Evolutionary conservation across 2,888 invertebrate genomes (phyloP).

Genomic region (Microctonus hyperodae): DNA sequence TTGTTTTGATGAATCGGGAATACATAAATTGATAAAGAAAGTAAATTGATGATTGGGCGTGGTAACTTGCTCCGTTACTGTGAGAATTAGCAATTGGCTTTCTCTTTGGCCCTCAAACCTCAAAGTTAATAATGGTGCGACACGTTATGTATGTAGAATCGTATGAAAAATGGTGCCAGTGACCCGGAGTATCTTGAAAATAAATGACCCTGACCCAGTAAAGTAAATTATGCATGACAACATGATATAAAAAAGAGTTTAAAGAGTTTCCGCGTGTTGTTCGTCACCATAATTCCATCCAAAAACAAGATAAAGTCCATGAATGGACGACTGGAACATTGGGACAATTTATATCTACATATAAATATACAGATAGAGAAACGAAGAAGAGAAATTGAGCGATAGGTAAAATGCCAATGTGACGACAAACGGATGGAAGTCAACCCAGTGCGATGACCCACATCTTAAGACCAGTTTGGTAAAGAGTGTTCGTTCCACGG

Average conservation of each 20-base stretch:
- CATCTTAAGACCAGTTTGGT: constrained; percentile 57
- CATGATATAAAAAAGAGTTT: background rate
- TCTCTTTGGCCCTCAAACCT: constrained; percentile 39
- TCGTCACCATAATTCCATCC: background rate
- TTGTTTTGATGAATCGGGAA: background rate
- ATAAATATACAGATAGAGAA: too few relatives aligned
- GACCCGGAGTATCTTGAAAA: constrained; percentile 48
- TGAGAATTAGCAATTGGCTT: constrained; percentile 47
- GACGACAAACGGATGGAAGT: constrained; percentile 3
- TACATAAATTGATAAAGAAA: constrained; percentile 16
- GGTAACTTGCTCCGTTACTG: constrained; percentile 33
- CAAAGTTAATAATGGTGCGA: constrained; percentile 37
- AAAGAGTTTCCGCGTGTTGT: background rate
- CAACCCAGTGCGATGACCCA: constrained; percentile 49
- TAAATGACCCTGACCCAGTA: constrained; percentile 55
- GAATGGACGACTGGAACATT: background rate
- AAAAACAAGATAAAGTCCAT: background rate
- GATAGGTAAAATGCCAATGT: constrained; percentile 22
- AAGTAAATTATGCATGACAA: constrained; percentile 25
- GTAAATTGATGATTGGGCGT: constrained; percentile 23
- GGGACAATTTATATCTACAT: background rate
- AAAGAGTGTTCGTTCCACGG: constrained; percentile 29
- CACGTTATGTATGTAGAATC: background rate
- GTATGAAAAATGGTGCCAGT: constrained; percentile 52
- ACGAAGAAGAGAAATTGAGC: constrained; percentile 14